Evolutionary conservation across 2,888 invertebrate species (phyloP).

Genomic region (Rhingia campestris): DNA sequence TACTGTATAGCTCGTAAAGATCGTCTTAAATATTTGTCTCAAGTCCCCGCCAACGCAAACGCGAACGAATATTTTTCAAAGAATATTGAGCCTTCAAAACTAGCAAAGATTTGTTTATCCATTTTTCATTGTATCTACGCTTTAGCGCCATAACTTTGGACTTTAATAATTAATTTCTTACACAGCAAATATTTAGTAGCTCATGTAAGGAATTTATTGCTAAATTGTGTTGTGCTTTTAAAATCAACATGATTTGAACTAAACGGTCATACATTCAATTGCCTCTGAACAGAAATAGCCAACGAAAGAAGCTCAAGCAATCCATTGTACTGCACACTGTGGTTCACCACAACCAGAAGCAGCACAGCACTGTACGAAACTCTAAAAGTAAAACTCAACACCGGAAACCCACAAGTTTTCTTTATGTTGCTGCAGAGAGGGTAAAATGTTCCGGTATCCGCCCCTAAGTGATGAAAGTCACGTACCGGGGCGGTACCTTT

Average conservation of each 20-base stretch:
- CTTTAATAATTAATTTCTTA: too few species aligned
- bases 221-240: too few species aligned
- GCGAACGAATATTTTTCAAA: too few species aligned
- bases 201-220: too few species aligned
- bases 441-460: conserved; percentile 74
- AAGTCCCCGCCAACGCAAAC: too few species aligned
- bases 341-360: conserved; percentile 27
- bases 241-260: conserved; percentile 11
- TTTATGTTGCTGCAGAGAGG: conserved; percentile 16
- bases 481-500: conserved; percentile 80
- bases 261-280: conserved; percentile 4
- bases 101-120: too few species aligned
- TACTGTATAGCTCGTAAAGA: too few species aligned
- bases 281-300: conserved; percentile 13
- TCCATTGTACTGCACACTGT: conserved; percentile 22
- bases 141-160: too few species aligned
- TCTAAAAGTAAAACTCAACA: conserved; percentile 13
- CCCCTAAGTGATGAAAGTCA: conserved; percentile 80
- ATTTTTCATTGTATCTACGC: too few species aligned
- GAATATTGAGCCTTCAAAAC: too few species aligned
- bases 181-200: too few species aligned
- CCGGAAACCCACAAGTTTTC: conserved; percentile 59
- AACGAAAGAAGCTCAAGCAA: conserved; percentile 39
- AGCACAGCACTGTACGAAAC: background rate
- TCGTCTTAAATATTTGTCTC: too few species aligned